Base-by-base conservation (phyloP, 2,797 vertebrate genomes). In the Anomalospiza imberbis region DNA sequence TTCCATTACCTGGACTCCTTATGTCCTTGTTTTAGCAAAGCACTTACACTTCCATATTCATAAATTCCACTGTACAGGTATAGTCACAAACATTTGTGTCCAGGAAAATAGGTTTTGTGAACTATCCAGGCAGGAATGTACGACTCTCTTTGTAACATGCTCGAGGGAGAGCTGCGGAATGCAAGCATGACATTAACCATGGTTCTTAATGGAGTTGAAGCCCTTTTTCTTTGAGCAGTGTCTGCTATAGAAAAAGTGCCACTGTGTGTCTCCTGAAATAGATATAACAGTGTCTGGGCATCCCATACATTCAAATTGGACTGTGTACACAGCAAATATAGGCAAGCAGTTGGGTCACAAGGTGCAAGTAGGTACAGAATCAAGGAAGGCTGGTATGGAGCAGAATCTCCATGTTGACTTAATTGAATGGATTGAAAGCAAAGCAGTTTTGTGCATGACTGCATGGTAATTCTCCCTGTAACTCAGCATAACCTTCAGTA, bases 1-100 rank as follows among this genome's bases (percentile, higher is more conserved):
- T 90, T 74, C 81, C 45, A 51, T 85, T 85, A 85, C 72, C 40
- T 63, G 55, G 26, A 63, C 36, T 90, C 44, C 67, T 83, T 83
- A 79, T 8, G 38, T 32, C 65, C 67, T 71, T 79, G 55, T 80
- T 95, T 91, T 89, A 93, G 34, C 34, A 85, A 85, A 92, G 53
- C 38, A 57, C 67, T 95, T 89, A 67, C 53, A 92, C 55, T 47
- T 91, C 61, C 71, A 94, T 75, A 87, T 83, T 75, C 38, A 89
- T 79, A 77, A 94, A 95, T 93, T 91, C 31, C 50, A 58, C 54
- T 67, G 28, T 65, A 45, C 15, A 50, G 21, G 9, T 50, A 60
- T 10, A 84, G 44, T 72, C 48, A 85, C 57, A 93, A 95, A 68
- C 42, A 83, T 54, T 65, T 89, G 36, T 80, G 68, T 75, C 40